Evolutionary conservation across 2,113 vertebrate species (phyloP), one percentile per base, ranked within the genome.

Genomic region (Solea senegalensis): DNA sequence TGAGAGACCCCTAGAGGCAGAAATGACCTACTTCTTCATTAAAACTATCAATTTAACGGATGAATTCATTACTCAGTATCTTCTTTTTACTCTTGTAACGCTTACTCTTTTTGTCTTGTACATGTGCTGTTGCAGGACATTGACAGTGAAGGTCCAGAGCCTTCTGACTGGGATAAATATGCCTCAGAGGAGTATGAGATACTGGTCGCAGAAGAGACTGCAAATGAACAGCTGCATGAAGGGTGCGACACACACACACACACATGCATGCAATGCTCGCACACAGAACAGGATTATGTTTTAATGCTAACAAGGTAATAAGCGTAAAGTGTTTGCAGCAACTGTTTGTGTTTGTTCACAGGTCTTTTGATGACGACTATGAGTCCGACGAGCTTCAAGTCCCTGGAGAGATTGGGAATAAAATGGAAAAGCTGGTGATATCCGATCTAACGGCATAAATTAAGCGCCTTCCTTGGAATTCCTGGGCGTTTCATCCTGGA

Each of bases 81-180:
- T 16, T 46, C 5, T 26, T 0, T 55, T 26, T 44, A 2, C 7
- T 62, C n/a, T 48, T 40, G 14, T 16, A 65, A 5, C 14, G 43
- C 16, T 21, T 52, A 21, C 1, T 1, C 62, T 60, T 40, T 72
- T 54, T 76, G 45, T 64, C 48, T 13, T 57, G 40, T 78, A 26
- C 5, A 21, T 64, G n/a, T 82, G 15, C 59, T 74, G 46, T 81
- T 86, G 8, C 74, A 99, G 98, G 98, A 99, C 80, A 45, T 92
- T 69, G 98, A 98, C 45, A 95, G 94, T 8, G 97, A 99, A 7
- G 91, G 94, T 83, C 96, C 97, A 0, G 98, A 99, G 76, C 96
- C 97, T 21, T 99, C 96, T 0, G 98, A 99, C 85, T 99, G 98
- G 98, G 98, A 99, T 92, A 95, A 96, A 84, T 99, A 97, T 3